Base-by-base conservation (phyloP, 2,888 invertebrate species). In the Eudemis profundana region DNA sequence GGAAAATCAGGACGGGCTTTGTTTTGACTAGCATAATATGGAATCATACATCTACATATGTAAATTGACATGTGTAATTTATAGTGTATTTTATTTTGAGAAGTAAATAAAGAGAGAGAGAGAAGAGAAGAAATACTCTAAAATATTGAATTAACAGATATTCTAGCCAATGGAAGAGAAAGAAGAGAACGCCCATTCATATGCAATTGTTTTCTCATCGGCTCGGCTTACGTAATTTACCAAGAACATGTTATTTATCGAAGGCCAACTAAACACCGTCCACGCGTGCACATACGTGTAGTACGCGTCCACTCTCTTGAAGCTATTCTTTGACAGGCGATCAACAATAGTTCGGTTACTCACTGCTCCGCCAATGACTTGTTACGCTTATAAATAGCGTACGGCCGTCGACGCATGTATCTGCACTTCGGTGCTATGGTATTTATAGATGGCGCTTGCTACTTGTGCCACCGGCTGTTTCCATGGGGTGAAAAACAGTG, bases 311-410 rank as follows among this genome's bases (percentile, higher is more conserved):
- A 61, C 42, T 61, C 61, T 50, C 53, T 36, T 21, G 8, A 3
- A 50, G 51, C 57, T 50, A 57, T 59, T 64, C 73, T 75, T 74
- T 76, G 77, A 76, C 75, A 75, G 73, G 68, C 67, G 70, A 74
- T 72, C 72, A 77, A 81, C 81, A 81, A 81, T 80, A 80, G 74
- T 62, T 51, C 69, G 61, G 70, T 79, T 79, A 80, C 74, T 81
- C 80, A 79, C 69, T 68, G 69, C 70, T 56, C 40, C 54, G 62
- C 63, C 63, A 63, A 68, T 74, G 70, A 73, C 68, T 72, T 67
- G 69, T 72, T 66, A 61, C 54, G 49, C 21, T 66, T 73, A 74
- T 75, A 72, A 64, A 70, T 72, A 70, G 73, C 71, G 71, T 69
- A 71, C 69, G 70, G 69, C 70, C 71, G 62, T 54, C 61, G 54